Evolutionary conservation across 2,797 vertebrate genomes (phyloP), one percentile per base, ranked within the genome.

Genomic region (Channallabes apus): DNA sequence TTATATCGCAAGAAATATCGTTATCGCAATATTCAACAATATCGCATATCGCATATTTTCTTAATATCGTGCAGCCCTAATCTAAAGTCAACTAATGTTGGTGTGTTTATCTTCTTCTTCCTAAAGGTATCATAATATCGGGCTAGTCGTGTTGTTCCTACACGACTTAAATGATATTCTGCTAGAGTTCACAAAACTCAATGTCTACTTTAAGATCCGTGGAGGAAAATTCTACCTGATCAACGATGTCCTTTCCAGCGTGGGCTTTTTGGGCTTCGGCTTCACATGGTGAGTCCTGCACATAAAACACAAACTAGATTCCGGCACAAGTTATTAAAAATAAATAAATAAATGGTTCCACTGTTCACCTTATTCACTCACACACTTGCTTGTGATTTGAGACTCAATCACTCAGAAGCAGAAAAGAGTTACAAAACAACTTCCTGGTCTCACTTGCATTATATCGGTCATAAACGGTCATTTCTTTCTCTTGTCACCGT

Each of bases 141-240:
- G 98, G 29, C 92, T 99, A 62, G 94, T 99, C 0, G 98, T 99
- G 86, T 94, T 99, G 68, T 99, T 99, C 91, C 96, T 99, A 61
- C 98, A 99, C 0, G 98, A 99, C 20, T 87, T 98, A 90, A 98
- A 92, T 0, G 98, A 99, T 1, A 95, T 99, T 73, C 97, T 96
- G 93, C 93, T 99, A 88, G 98, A 99, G 89, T 99, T 99, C 93
- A 98, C 97, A 88, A 99, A 99, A 92, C 95, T 99, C 91, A 99
- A 99, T 2, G 89, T 99, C 80, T 99, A 99, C 93, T 96, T 99
- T 94, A 98, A 98, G 93, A 95, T 94, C 89, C 94, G 97, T 0
- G 96, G 95, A 0, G 97, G 96, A 0, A 86, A 92, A 65, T 95
- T 95, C 76, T 91, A 95, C 80, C 88, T 96, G 27, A 88, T 98